These are phyloP conservation scores for Mesaphorura yosii DNA, from an alignment of 1,140 invertebrate species.

Conservation along the genomic window DNA sequence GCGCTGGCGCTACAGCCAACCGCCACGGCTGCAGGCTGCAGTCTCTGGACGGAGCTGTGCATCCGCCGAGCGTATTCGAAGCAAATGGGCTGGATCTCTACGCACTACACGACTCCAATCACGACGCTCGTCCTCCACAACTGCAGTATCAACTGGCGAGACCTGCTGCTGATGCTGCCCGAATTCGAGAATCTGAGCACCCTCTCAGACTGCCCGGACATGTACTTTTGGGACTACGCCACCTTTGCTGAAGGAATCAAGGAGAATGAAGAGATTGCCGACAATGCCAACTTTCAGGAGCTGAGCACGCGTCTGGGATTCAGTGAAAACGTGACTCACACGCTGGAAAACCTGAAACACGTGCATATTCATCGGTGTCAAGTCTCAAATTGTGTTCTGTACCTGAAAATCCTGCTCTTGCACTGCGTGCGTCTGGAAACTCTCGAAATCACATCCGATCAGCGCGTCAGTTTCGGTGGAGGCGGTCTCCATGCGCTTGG, in stretches of 20 bases:
- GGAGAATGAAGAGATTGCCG: constrained; percentile 15
- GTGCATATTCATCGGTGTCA: constrained; percentile 27
- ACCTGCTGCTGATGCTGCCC: constrained; percentile 19
- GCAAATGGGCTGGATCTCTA: constrained; percentile 8
- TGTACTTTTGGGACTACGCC: constrained; percentile 28
- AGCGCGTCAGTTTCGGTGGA: constrained; percentile 21
- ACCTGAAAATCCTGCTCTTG: constrained; percentile 22
- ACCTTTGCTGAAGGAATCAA: constrained; percentile 24
- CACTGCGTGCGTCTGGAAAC: constrained; percentile 7
- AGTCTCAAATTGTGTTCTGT: constrained; percentile 23
- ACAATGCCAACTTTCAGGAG: constrained; percentile 6
- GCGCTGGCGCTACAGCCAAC: constrained; percentile 3
- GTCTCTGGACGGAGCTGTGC: background rate
- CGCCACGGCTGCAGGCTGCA: constrained; percentile 11
- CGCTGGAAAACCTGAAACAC: constrained; percentile 8
- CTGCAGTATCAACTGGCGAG: constrained; percentile 22
- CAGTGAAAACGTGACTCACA: constrained; percentile 6
- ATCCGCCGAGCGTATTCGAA: background rate
- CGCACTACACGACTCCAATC: constrained; percentile 10
- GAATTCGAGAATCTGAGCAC: constrained; percentile 17
- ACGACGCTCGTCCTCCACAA: constrained; percentile 17
- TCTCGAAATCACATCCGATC: constrained; percentile 25
- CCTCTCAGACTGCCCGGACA: constrained; percentile 26
- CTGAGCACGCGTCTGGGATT: constrained; percentile 8
- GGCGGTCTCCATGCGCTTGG: background rate